phyloP scores from a whole-genome alignment of 2,888 invertebrate species.

The Watsonalla binaria region DNA sequence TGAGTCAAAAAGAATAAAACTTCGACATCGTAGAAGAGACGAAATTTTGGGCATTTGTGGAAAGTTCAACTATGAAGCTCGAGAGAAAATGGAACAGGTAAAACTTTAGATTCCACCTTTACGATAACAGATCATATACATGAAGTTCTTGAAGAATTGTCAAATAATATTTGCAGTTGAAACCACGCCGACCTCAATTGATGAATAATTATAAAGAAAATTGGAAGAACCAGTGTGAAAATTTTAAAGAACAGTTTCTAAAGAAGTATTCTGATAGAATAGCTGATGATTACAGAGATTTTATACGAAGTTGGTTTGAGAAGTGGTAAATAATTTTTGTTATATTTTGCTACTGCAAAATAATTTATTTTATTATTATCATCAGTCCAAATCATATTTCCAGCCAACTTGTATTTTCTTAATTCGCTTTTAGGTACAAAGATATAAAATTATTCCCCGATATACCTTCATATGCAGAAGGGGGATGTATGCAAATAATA shows the following conservation, averaged over 20 bases:
- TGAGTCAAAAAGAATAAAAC: constrained; percentile 41
- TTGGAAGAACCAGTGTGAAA: constrained; percentile 24
- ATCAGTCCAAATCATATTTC: too few species aligned
- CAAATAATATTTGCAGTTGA: constrained; percentile 13
- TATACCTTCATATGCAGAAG: constrained; percentile 42
- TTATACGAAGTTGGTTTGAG: constrained; percentile 52
- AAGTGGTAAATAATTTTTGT: constrained; percentile 39
- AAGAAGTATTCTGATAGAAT: constrained; percentile 29
- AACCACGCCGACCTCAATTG: constrained; percentile 8
- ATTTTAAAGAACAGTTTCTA: constrained; percentile 31
- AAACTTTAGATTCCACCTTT: not conserved
- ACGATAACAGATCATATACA: too few species aligned
- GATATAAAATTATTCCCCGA: constrained; percentile 44
- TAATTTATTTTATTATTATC: constrained; percentile 1
- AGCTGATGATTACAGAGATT: constrained; percentile 44
- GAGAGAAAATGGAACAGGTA: constrained; percentile 33
- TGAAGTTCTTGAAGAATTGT: not conserved
- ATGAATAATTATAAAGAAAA: constrained; percentile 29
- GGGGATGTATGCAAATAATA: constrained; percentile 43
- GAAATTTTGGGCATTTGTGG: constrained; percentile 40
- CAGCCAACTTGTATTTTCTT: too few species aligned
- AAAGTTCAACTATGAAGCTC: constrained; percentile 12
- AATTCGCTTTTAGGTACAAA: constrained; percentile 38
- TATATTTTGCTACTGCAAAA: not conserved
- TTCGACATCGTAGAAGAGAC: constrained; percentile 35